Evolutionary conservation across 2,888 invertebrate species (phyloP), one percentile per base, ranked within the genome.

Genomic region (Philereme transversata): DNA sequence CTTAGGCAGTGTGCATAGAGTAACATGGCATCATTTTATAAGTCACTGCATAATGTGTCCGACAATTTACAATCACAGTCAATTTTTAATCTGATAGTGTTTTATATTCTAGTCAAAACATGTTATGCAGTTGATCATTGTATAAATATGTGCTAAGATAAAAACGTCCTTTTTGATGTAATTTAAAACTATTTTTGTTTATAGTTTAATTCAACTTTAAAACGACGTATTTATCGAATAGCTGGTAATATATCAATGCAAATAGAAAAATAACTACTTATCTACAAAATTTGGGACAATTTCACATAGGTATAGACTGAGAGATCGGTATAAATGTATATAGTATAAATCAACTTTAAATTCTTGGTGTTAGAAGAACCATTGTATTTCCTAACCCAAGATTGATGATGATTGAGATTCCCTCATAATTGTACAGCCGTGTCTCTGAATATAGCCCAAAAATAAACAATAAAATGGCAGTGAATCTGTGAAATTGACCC

Each of bases 401-500:
- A 22, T 22, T 22, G 22, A 22, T 22, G 22, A 22, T 22, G 22
- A 22, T 22, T 22, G 22, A 2, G 22, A 22, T 22, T 22, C 22
- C 22, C 3, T 2, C 22, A 22, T 22, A 22, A 22, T 40, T 40
- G 5, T 40, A 38, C 36, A 38, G 4, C 36, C 36, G 7, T 38
- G 7, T 40, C 40, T 40, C 40, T 8, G 5, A 40, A 6, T 40
- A 40, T 40, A 38, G 8, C 8, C 40, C 7, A 38, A 38, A 40
- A 41, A 51, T 40, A 33, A 10, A 40, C 10, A 51, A 43, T 22
- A 58, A 53, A 55, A 53, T 60, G 61, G 53, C 51, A 54, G 41
- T 46, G 4, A 43, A 4, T 62, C 51, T 50, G 63, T 68, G 65
- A 71, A 63, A 69, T 65, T 64, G 53, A 59, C 67, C 66, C 57